phyloP scores from a whole-genome alignment of 2,113 vertebrate genomes.

The Myotis davidii region DNA sequence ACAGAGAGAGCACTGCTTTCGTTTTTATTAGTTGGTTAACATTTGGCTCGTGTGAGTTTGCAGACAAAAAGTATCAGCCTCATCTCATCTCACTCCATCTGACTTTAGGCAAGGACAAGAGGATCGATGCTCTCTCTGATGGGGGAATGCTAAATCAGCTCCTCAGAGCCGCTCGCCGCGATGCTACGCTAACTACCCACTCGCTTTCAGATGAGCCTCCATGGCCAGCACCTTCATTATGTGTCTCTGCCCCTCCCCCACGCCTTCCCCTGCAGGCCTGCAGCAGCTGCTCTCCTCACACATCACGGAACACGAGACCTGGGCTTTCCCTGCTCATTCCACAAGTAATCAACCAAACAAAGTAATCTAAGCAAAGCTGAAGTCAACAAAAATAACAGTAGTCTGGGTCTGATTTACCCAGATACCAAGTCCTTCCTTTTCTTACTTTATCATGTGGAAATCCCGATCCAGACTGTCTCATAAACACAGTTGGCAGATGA shows the following conservation, averaged over 20 bases:
- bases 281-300: neutral
- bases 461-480: neutral
- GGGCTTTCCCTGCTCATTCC: neutral
- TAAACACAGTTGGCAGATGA: neutral
- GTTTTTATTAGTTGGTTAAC: conserved; percentile 69
- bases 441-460: neutral
- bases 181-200: conserved; percentile 36
- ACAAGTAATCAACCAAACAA: neutral
- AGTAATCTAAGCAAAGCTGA: neutral
- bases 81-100: conserved; percentile 68
- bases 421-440: neutral
- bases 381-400: neutral
- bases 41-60: conserved; percentile 48
- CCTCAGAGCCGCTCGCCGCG: neutral
- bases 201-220: neutral
- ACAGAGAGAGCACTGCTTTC: conserved; percentile 42
- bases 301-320: neutral
- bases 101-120: conserved; percentile 71
- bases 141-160: conserved; percentile 49
- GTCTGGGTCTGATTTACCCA: neutral
- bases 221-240: neutral
- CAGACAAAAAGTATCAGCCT: conserved; percentile 68
- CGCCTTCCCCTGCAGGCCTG: neutral
- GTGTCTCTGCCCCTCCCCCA: neutral
- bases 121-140: conserved; percentile 54